phyloP scores from a whole-genome alignment of 2,888 invertebrate species.

The Cremastobaeus sp. region DNA sequence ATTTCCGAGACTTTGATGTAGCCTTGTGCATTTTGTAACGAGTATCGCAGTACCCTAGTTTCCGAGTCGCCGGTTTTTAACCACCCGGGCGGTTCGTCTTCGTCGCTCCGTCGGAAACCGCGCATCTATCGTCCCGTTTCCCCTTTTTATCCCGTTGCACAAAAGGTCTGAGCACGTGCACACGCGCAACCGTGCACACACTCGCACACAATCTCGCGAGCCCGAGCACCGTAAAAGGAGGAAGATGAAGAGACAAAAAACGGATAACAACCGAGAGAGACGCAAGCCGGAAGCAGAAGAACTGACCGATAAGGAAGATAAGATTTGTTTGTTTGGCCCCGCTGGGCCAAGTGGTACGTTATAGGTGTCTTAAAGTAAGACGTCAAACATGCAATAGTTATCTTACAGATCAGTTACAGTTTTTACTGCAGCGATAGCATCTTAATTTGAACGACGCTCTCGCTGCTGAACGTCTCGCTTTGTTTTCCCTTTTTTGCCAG shows the following conservation, averaged over 20 bases:
- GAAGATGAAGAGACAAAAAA: conserved; percentile 25
- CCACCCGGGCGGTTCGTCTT: conserved; percentile 38
- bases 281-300: conserved; percentile 25
- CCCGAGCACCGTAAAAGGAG: conserved; percentile 11
- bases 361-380: conserved; percentile 34
- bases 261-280: conserved; percentile 24
- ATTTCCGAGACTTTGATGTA: conserved; percentile 50
- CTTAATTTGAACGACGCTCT: conserved; percentile 5
- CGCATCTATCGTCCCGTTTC: conserved; percentile 41
- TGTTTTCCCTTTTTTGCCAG: conserved; percentile 2
- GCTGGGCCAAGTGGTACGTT: conserved; percentile 8
- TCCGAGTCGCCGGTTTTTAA: conserved; percentile 53
- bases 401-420: conserved; percentile 13
- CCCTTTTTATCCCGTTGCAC: conserved; percentile 50
- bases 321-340: conserved; percentile 38
- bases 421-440: conserved; percentile 9
- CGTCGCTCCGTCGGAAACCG: conserved; percentile 52
- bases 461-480: not conserved
- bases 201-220: conserved; percentile 1
- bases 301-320: conserved; percentile 30
- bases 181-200: conserved; percentile 1
- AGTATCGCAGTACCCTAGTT: conserved; percentile 52
- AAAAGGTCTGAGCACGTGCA: conserved; percentile 32
- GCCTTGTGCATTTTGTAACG: conserved; percentile 49
- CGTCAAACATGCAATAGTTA: conserved; percentile 33